Evolutionary conservation across 2,888 invertebrate species (phyloP).

Genomic region (Scrobipalpa costella): DNA sequence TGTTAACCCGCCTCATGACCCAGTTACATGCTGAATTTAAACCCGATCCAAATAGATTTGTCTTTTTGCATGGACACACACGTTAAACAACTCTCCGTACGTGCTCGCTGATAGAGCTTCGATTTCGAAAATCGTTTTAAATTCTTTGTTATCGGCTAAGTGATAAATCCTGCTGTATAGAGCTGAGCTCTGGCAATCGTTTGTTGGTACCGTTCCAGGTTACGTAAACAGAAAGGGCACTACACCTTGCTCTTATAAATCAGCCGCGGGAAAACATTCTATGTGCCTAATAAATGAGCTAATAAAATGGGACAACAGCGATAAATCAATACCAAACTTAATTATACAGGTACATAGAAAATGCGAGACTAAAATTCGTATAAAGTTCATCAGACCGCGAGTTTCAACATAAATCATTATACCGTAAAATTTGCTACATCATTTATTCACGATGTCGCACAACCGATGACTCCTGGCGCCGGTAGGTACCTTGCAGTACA

Average conservation of each 20-base stretch:
- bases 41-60: slow-evolving; percentile 7
- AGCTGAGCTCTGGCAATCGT: slow-evolving; percentile 3
- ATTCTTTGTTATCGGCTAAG: slow-evolving; percentile 7
- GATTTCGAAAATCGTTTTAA: slow-evolving; percentile 9
- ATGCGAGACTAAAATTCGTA: not conserved
- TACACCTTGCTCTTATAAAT: slow-evolving; percentile 12
- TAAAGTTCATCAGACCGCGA: slow-evolving; percentile 3
- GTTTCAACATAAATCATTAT: slow-evolving; percentile 16
- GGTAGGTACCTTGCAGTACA: slow-evolving; percentile 18
- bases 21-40: slow-evolving; percentile 25
- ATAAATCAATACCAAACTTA: not conserved
- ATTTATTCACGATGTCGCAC: slow-evolving; percentile 19
- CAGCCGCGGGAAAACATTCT: slow-evolving; percentile 5
- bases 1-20: slow-evolving; percentile 25
- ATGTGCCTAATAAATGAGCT: slow-evolving; percentile 13
- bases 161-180: slow-evolving; percentile 10
- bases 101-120: not conserved
- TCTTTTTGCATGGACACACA: slow-evolving; percentile 12
- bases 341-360: not conserved
- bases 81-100: slow-evolving; percentile 2
- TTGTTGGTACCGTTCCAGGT: slow-evolving; percentile 17
- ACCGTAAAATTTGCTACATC: slow-evolving; percentile 12
- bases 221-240: slow-evolving; percentile 17
- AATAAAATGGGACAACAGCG: not conserved
- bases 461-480: slow-evolving; percentile 15